Conservation (phyloP, 1,140 invertebrate species). For the Venturia canescens region DNA sequence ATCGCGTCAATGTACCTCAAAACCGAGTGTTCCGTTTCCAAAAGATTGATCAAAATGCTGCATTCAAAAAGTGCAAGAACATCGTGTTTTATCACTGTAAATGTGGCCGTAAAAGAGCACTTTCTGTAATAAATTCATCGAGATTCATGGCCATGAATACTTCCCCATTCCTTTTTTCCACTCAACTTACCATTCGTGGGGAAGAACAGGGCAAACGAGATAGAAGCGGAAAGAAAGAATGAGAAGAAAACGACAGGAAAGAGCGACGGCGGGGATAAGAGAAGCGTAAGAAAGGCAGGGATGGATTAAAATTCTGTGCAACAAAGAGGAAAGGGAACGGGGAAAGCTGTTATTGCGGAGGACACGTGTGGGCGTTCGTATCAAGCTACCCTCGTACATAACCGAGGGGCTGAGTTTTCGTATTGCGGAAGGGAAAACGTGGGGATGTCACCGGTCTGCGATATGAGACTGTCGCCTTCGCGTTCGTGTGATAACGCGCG, state of each 20-base stretch:
- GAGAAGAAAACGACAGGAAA: no score
- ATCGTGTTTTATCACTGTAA: not conserved
- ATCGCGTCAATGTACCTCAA: no score
- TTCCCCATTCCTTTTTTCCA: slow-evolving; percentile 34
- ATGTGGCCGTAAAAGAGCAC: not conserved
- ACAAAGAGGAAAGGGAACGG: not conserved
- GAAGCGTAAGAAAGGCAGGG: slow-evolving; percentile 1
- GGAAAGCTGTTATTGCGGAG: slow-evolving; percentile 21
- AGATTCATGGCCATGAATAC: slow-evolving; percentile 34
- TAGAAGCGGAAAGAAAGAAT: slow-evolving; percentile 4
- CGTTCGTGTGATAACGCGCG: slow-evolving; percentile 3
- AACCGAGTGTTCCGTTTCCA: not conserved
- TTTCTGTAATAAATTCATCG: not conserved
- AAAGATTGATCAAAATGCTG: not conserved
- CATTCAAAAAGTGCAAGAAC: no score
- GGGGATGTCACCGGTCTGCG: slow-evolving; percentile 25
- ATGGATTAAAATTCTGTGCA: slow-evolving; percentile 33
- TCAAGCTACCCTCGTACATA: not conserved
- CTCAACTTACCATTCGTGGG: slow-evolving; percentile 16
- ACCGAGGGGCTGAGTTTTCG: slow-evolving; percentile 14
- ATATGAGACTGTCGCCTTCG: slow-evolving; percentile 21
- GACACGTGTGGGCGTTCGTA: slow-evolving; percentile 42
- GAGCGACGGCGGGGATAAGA: no score
- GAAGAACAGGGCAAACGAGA: not conserved
- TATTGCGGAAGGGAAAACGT: slow-evolving; percentile 16